Conservation (phyloP, 2,888 invertebrate genomes). For the Andrena bicolor region DNA sequence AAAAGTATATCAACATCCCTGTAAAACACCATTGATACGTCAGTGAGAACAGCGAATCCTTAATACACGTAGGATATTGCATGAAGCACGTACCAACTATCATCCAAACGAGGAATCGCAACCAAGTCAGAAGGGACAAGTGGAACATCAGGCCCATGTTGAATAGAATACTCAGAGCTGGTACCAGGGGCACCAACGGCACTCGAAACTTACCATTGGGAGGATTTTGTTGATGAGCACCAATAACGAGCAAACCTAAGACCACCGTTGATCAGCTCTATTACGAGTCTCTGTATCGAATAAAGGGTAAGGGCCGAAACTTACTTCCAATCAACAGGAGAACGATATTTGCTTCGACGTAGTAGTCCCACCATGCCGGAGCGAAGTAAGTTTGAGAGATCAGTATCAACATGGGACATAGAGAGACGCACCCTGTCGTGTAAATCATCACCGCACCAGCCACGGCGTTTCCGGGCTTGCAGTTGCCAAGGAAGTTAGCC, state of each 20-base stretch:
- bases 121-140: slow-evolving; percentile 92
- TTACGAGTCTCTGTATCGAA: neutral
- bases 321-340: slow-evolving; percentile 89
- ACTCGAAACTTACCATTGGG: slow-evolving; percentile 90
- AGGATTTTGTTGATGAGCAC: slow-evolving; percentile 91
- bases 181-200: slow-evolving; percentile 92
- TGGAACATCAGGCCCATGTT: slow-evolving; percentile 94
- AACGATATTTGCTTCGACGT: slow-evolving; percentile 88
- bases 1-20: slow-evolving; percentile 93
- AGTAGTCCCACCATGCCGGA: slow-evolving; percentile 89
- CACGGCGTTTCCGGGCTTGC: slow-evolving; percentile 90
- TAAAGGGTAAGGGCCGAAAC: slow-evolving; percentile 76
- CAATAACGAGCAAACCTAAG: slow-evolving; percentile 90
- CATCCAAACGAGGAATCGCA: slow-evolving; percentile 95
- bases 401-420: slow-evolving; percentile 87
- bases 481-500: slow-evolving; percentile 90
- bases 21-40: slow-evolving; percentile 72
- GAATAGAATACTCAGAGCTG: slow-evolving; percentile 92
- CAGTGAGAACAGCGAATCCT: neutral
- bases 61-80: too few relatives aligned
- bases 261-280: slow-evolving; percentile 13
- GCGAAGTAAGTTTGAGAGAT: slow-evolving; percentile 59
- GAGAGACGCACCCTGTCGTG: slow-evolving; percentile 88
- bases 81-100: slow-evolving; percentile 88
- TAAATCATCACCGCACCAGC: slow-evolving; percentile 90